Base-by-base conservation (phyloP, 2,797 vertebrate genomes). In the Alcedo atthis region DNA sequence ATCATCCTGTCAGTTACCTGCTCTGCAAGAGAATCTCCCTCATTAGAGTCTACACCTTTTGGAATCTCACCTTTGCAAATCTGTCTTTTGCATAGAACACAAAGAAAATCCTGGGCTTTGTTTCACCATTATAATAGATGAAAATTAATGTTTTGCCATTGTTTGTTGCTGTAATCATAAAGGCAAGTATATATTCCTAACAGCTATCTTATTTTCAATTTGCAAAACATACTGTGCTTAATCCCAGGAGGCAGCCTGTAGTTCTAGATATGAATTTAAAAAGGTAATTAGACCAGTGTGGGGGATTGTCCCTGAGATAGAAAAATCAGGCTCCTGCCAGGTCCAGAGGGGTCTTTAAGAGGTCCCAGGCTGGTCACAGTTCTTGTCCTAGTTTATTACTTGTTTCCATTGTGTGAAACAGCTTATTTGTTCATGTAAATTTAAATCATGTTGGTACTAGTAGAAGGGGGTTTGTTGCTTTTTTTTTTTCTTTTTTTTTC, bases 181-280 rank as follows among this genome's bases (percentile, higher is more conserved):
- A 97, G 87, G 95, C 95, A 98, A 97, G 97, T 97, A 88, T 97
- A 97, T 95, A 95, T 97, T 97, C 97, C 97, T 98, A 98, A 98
- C 98, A 98, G 98, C 97, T 98, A 98, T 98, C 97, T 97, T 98
- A 98, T 98, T 98, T 98, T 98, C 98, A 98, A 98, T 98, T 98
- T 98, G 97, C 98, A 97, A 96, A 98, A 96, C 97, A 96, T 97
- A 98, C 97, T 97, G 94, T 96, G 97, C 94, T 97, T 98, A 98
- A 98, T 98, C 98, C 98, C 98, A 95, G 22, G 97, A 97, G 98
- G 96, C 92, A 93, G 96, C 95, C 97, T 95, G 76, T 96, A 95
- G 97, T 96, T 98, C 97, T 94, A 98, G 97, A 98, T 98, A 97
- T 96, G 98, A 98, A 98, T 98, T 98, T 98, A 93, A 98, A 98